These are phyloP conservation scores for Colistium nudipinnis DNA, from an alignment of 2,113 vertebrate species.

Conservation along the genomic window DNA sequence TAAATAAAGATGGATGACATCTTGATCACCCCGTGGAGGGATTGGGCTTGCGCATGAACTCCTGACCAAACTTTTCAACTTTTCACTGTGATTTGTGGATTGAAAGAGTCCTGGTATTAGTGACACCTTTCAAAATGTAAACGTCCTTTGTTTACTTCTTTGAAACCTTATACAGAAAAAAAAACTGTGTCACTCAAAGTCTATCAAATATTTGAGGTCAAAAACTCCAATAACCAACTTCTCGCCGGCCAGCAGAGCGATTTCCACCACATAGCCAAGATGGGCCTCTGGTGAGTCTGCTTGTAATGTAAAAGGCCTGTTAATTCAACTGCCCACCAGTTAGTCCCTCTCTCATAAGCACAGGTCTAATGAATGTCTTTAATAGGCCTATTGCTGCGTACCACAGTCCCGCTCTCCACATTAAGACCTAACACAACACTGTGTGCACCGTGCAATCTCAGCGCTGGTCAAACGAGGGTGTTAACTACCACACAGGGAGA, in stretches of 20 bases:
- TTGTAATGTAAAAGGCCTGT: constrained; percentile 78
- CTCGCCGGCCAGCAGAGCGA: constrained; percentile 50
- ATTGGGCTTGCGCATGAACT: constrained; percentile 35
- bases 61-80: constrained; percentile 40
- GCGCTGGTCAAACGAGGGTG: constrained; percentile 81
- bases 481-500: constrained; percentile 83
- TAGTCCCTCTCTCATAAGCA: constrained; percentile 84
- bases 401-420: constrained; percentile 75
- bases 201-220: constrained; percentile 48
- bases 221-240: constrained; percentile 71
- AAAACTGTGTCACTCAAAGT: constrained; percentile 24
- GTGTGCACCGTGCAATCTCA: constrained; percentile 81
- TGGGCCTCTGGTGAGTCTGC: constrained; percentile 71
- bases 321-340: constrained; percentile 82
- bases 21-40: too few relatives aligned
- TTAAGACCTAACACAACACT: constrained; percentile 72
- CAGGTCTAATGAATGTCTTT: constrained; percentile 86
- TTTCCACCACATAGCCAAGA: constrained; percentile 57
- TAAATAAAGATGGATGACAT: too few relatives aligned
- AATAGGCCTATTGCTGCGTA: constrained; percentile 79
- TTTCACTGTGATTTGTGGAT: too few relatives aligned
- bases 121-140: neutral
- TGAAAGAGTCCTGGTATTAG: too few relatives aligned
- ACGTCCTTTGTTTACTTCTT: neutral
- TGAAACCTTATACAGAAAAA: constrained; percentile 12